Conservation (phyloP, 2,888 invertebrate genomes). For the Drosophila anceps region DNA sequence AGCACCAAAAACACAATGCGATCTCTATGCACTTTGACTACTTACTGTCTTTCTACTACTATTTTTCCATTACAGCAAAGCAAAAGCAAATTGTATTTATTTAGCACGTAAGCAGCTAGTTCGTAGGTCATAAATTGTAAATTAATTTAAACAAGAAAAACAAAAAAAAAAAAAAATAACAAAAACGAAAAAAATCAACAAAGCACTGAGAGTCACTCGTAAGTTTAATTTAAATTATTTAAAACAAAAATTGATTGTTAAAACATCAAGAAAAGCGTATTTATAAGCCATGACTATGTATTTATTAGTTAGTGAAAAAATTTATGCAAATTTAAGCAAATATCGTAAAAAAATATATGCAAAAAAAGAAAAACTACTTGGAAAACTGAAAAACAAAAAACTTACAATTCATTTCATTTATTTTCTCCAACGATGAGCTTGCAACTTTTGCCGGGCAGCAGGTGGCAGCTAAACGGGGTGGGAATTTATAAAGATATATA, state of each 20-base stretch:
- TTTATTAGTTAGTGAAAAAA: conserved; percentile 76
- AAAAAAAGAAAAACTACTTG: conserved; percentile 47
- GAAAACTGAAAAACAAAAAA: conserved; percentile 46
- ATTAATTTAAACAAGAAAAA: conserved; percentile 14
- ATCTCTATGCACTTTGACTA: conserved; percentile 52
- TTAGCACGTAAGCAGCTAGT: conserved; percentile 37
- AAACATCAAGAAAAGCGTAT: conserved; percentile 26
- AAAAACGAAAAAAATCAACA: conserved; percentile 32
- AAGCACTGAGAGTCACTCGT: conserved; percentile 78
- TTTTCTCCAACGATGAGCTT: conserved; percentile 47
- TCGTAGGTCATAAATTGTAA: conserved; percentile 31
- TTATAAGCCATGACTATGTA: conserved; percentile 66
- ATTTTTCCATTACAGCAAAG: conserved; percentile 27
- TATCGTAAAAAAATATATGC: conserved; percentile 64
- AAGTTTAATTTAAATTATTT: conserved; percentile 68
- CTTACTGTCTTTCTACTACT: conserved; percentile 50
- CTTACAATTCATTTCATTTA: conserved; percentile 48
- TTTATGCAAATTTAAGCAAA: conserved; percentile 73
- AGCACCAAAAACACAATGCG: conserved; percentile 49
- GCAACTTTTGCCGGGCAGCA: conserved; percentile 61
- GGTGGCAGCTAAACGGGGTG: conserved; percentile 51
- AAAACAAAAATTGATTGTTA: conserved; percentile 56
- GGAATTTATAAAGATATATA: not conserved
- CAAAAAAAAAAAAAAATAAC: not conserved
- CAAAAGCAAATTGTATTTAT: conserved; percentile 49